Percentiles rank a stretch among this genome's conserved stretches.
Evolutionary conservation across 2,113 vertebrate genomes (phyloP).

Genomic region (Trichechus manatus): DNA sequence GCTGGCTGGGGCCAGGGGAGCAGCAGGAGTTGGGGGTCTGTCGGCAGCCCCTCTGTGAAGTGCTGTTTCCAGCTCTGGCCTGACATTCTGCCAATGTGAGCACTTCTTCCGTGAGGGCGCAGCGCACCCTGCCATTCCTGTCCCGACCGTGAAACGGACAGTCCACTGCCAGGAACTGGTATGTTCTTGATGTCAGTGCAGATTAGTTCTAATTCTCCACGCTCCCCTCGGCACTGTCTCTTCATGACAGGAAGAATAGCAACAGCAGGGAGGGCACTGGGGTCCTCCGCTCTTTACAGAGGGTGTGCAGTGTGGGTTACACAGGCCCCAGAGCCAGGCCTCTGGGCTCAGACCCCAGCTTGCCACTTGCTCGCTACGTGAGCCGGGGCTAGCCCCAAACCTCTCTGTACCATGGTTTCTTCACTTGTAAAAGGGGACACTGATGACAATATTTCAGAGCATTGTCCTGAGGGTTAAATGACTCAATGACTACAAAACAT

Average conservation of each 20-base stretch:
- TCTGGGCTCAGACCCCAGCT: background rate
- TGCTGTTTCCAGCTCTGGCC: background rate
- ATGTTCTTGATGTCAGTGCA: background rate
- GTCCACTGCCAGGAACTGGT: background rate
- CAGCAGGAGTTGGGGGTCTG: fast-evolving
- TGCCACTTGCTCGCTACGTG: background rate
- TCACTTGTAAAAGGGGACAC: background rate
- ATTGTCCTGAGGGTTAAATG: background rate
- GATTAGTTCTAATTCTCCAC: background rate
- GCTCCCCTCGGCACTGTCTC: background rate
- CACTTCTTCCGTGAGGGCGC: background rate
- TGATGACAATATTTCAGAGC: fast-evolving
- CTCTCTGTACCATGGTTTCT: background rate
- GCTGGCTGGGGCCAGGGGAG: fast-evolving
- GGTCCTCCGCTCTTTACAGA: background rate
- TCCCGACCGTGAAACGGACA: background rate
- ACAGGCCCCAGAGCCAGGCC: fast-evolving
- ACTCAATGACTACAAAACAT: fast-evolving
- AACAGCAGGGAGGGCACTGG: fast-evolving
- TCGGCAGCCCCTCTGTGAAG: background rate
- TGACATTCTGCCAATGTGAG: too few relatives aligned
- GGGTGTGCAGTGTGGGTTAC: fast-evolving
- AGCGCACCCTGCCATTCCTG: background rate
- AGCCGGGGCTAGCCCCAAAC: background rate
- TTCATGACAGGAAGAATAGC: background rate